phyloP scores from a whole-genome alignment of 2,888 invertebrate genomes.

The Malthinus seriepunctatus region DNA sequence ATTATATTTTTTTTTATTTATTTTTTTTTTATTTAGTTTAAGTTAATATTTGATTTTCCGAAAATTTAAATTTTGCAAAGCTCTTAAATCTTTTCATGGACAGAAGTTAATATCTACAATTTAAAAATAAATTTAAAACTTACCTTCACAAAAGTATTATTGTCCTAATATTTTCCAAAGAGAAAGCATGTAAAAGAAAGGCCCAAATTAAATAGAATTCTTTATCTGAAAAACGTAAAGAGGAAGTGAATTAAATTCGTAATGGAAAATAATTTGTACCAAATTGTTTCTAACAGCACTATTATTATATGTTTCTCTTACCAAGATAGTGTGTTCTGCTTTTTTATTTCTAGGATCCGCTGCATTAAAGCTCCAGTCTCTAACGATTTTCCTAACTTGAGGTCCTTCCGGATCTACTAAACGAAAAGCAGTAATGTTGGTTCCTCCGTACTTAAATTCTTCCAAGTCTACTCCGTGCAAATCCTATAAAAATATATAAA shows the following conservation, averaged over 20 bases:
- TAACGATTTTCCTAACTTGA: conserved; percentile 65
- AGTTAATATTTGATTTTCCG: too few relatives aligned
- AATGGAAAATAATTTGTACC: neutral
- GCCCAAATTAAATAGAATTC: neutral
- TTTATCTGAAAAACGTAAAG: neutral
- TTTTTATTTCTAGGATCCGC: conserved; percentile 33
- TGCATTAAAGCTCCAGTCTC: conserved; percentile 36
- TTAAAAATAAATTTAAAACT: conserved; percentile 41
- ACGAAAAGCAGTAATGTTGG: conserved; percentile 92
- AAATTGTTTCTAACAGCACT: neutral
- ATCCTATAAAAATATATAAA: conserved; percentile 63
- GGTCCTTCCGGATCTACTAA: conserved; percentile 82
- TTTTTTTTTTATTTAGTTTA: too few relatives aligned
- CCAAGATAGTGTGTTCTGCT: conserved; percentile 21
- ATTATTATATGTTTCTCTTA: conserved; percentile 8
- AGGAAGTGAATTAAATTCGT: neutral
- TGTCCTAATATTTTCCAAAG: conserved; percentile 58
- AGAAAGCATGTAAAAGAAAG: conserved; percentile 17
- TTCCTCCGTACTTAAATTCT: conserved; percentile 93
- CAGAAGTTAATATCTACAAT: too few relatives aligned
- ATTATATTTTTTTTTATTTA: too few relatives aligned
- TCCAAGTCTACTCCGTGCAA: conserved; percentile 89
- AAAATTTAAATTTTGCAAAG: too few relatives aligned
- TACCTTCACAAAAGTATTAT: conserved; percentile 74
- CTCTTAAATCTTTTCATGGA: too few relatives aligned